Evolutionary conservation across 2,797 vertebrate species (phyloP), one percentile per base, ranked within the genome.

Genomic region (Euthynnus affinis): DNA sequence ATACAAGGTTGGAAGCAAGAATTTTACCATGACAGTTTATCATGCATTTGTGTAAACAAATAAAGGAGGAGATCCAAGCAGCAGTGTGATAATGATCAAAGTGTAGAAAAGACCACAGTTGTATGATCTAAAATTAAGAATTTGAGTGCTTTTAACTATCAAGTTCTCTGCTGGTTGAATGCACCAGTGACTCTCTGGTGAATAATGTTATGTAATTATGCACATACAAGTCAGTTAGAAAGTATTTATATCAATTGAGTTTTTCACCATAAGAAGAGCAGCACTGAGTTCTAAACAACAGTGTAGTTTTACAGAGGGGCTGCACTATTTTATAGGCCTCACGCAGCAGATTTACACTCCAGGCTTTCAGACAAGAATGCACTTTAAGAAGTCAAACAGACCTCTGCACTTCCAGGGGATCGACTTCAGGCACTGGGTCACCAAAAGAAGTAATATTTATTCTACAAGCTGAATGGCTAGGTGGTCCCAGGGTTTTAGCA

Each of bases 1-100:
- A 84, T 99, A 99, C 92, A 99, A 99, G 97, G 98, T 97, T 86
- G 91, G 92, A 55, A 63, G 69, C 71, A 48, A 58, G 29, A 76
- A 78, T 68, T 52, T 72, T 44, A 51, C 46, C 17, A 3, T 74
- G 57, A 86, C 58, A 66, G 27, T 60, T 60, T 55, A 58, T 82
- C 60, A 56, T 10, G 4, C 46, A 53, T 74, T 71, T 80, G 64
- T 81, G 71, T 81, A 67, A 65, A 75, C 52, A 10, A 52, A 57
- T 49, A 52, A 37, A 71, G 7, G 74, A 40, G 52, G 32, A 20
- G 27, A 60, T 44, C 22, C 40, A 32, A 55, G 9, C 12, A 17
- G 52, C n/a, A 58, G 48, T 53, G 22, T 49, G 42, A 52, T 32
- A 58, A 60, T 1, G 20, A 74, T 70, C 22, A 53, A 75, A 68